Evolutionary conservation across 2,113 vertebrate species (phyloP).

Genomic region (Phalacrocorax aristotelis): DNA sequence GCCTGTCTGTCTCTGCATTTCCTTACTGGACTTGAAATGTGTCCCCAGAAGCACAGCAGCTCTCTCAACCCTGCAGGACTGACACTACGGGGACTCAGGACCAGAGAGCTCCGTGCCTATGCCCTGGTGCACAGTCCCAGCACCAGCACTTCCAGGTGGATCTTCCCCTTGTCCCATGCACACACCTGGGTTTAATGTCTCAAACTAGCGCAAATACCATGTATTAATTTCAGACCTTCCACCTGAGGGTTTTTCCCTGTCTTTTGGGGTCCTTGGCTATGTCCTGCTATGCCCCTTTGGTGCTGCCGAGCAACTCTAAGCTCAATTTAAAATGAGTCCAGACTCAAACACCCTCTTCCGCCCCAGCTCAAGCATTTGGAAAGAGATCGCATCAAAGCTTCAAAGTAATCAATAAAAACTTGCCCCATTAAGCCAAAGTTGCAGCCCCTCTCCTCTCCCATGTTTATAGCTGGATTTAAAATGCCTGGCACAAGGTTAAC

Average conservation of each 20-base stretch:
- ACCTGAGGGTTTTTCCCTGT: neutral
- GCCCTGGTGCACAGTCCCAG: neutral
- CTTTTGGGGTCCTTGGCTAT: neutral
- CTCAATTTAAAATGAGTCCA: neutral
- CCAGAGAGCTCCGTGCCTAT: neutral
- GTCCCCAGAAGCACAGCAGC: neutral
- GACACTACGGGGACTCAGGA: neutral
- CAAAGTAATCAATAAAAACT: neutral
- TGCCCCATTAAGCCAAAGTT: neutral
- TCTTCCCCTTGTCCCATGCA: neutral
- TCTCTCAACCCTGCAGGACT: neutral
- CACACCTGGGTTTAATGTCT: neutral
- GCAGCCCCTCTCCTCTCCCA: neutral
- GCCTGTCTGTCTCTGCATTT: neutral
- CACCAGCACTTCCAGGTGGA: neutral
- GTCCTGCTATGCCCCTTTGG: neutral
- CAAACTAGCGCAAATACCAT: neutral
- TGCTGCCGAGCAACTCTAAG: neutral
- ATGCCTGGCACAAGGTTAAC: conserved; percentile 1
- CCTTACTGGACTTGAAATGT: neutral
- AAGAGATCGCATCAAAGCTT: neutral
- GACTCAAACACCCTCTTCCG: neutral
- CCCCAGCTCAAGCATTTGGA: neutral
- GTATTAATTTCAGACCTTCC: neutral
- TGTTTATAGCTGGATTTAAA: neutral